phyloP scores from a whole-genome alignment of 2,797 vertebrate species.

The Rallus crepitans region DNA sequence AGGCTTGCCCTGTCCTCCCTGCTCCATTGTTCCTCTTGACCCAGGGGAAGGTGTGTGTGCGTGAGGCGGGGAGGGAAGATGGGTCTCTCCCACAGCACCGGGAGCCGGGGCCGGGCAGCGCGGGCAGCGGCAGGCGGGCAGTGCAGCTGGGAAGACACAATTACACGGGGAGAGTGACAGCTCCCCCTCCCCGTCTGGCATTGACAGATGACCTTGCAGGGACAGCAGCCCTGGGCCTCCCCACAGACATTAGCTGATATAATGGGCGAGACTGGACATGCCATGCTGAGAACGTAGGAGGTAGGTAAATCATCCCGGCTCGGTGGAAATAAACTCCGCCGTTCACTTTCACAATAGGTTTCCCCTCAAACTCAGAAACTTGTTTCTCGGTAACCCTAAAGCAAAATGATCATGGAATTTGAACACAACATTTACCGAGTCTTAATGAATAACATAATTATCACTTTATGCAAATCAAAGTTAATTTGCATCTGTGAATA shows the following conservation, averaged over 20 bases:
- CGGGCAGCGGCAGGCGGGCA: not conserved
- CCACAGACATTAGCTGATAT: slow-evolving; percentile 54
- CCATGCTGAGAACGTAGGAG: slow-evolving; percentile 3
- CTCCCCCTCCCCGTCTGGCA: slow-evolving; percentile 49
- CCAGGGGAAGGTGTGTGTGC: slow-evolving; percentile 78
- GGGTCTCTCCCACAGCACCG: not conserved
- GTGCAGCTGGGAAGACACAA: slow-evolving; percentile 59
- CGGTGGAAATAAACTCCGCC: not conserved
- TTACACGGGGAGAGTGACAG: slow-evolving; percentile 64
- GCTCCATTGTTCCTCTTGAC: slow-evolving; percentile 90
- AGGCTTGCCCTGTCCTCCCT: slow-evolving; percentile 84
- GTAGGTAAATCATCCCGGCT: slow-evolving; percentile 30
- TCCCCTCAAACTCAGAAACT: slow-evolving; percentile 61
- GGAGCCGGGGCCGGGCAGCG: not conserved
- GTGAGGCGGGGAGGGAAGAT: not conserved
- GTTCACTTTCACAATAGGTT: slow-evolving; percentile 52
- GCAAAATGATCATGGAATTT: slow-evolving; percentile 68
- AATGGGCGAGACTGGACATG: slow-evolving; percentile 67
- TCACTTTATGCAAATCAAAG: slow-evolving; percentile 71
- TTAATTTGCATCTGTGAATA: slow-evolving; percentile 75
- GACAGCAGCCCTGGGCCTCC: slow-evolving; percentile 64
- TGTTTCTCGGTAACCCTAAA: slow-evolving; percentile 66
- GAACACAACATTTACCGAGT: slow-evolving; percentile 73
- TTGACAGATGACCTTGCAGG: slow-evolving; percentile 72
- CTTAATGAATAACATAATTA: slow-evolving; percentile 78